Evolutionary conservation across 2,797 vertebrate genomes (phyloP).

Genomic region (Tenualosa thibaudeaui): DNA sequence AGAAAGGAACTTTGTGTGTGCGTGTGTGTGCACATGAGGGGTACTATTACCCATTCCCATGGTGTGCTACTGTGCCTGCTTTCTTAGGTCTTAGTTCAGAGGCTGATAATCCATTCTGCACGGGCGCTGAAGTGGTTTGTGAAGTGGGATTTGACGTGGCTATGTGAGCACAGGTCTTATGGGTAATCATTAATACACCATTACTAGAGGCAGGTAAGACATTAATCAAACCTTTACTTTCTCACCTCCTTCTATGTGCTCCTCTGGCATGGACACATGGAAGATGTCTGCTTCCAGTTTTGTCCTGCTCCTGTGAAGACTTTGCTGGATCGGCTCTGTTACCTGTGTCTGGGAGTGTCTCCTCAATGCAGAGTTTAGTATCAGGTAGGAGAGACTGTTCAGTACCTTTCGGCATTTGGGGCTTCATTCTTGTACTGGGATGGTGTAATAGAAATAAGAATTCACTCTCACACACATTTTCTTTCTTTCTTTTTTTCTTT

Average conservation of each 20-base stretch:
- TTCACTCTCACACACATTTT: neutral
- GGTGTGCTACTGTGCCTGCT: too few relatives aligned
- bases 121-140: neutral
- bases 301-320: neutral
- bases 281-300: neutral
- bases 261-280: neutral
- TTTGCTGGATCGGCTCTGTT: neutral
- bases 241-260: conserved; percentile 34
- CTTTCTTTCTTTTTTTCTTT: neutral
- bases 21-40: conserved; percentile 24
- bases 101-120: neutral
- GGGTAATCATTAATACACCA: conserved; percentile 70
- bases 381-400: neutral
- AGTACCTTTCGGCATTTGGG: neutral
- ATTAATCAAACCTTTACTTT: conserved; percentile 62
- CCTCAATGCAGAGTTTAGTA: neutral
- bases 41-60: conserved; percentile 5
- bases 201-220: conserved; percentile 63
- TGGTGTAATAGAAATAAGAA: neutral
- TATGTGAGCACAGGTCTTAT: conserved; percentile 22
- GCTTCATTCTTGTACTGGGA: neutral
- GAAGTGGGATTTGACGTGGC: neutral
- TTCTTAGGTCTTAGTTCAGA: neutral
- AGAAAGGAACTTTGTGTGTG: neutral
- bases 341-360: neutral